phyloP scores from a whole-genome alignment of 2,113 vertebrate species.

The Pelmatolapia mariae region DNA sequence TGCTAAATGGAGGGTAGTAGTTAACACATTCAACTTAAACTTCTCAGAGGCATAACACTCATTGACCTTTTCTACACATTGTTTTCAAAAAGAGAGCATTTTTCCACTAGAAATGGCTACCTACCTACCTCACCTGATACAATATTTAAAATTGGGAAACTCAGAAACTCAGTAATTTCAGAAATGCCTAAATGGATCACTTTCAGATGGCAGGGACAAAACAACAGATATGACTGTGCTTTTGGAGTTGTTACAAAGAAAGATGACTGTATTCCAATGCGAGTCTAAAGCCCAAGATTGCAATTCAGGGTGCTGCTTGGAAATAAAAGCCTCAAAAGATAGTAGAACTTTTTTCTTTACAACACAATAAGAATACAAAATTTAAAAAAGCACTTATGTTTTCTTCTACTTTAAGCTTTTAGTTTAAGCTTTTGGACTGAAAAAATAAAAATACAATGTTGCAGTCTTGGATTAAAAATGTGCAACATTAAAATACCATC shows the following conservation, averaged over 20 bases:
- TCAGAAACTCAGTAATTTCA: background rate
- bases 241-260: background rate
- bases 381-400: too few species aligned
- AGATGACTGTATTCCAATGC: background rate
- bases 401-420: background rate
- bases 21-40: background rate
- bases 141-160: background rate
- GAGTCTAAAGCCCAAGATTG: background rate
- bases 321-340: background rate
- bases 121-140: background rate
- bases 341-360: accelerated
- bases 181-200: background rate
- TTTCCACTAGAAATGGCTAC: background rate
- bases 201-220: background rate
- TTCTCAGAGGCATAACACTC: background rate
- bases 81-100: background rate
- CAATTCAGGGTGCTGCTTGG: background rate
- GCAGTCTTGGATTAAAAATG: background rate
- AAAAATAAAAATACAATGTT: background rate
- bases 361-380: too few species aligned
- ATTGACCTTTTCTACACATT: background rate
- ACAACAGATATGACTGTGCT: background rate
- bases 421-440: background rate
- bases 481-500: background rate
- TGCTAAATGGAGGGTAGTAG: background rate